Percentiles rank a stretch among this genome's conserved stretches.
phyloP scores from a whole-genome alignment of 1,140 invertebrate genomes.

The Drosophila setifemur region DNA sequence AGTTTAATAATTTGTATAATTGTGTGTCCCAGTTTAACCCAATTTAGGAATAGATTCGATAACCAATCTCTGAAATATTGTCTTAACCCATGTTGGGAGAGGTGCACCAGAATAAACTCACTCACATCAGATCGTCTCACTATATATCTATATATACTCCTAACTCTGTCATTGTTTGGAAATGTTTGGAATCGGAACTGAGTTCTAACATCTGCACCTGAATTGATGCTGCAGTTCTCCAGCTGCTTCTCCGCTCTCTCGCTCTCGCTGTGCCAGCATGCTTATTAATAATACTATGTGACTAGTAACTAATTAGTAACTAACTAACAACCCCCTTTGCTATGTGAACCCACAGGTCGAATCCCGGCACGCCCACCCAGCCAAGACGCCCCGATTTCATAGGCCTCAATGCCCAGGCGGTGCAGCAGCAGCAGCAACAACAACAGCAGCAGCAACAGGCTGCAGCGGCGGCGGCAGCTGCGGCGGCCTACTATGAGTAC shows the following conservation, averaged over 20 bases:
- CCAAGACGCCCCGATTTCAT: conserved; percentile 93
- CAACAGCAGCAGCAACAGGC: conserved; percentile 58
- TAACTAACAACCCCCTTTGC: conserved; percentile 39
- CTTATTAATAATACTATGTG: not conserved
- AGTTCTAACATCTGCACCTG: conserved; percentile 12
- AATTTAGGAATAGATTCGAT: too few species aligned
- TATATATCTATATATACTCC: not conserved
- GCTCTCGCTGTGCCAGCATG: conserved; percentile 3
- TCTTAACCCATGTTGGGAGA: conserved; percentile 4
- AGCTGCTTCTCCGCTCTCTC: conserved; percentile 9
- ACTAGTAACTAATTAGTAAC: not conserved
- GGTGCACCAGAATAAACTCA: conserved; percentile 6
- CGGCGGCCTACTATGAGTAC: conserved; percentile 84
- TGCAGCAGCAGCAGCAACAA: conserved; percentile 42
- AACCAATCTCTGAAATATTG: not conserved
- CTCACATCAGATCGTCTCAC: not conserved
- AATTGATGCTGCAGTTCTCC: not conserved
- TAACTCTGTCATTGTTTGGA: conserved; percentile 1
- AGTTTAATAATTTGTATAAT: too few species aligned
- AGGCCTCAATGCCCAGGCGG: conserved; percentile 84
- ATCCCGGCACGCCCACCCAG: conserved; percentile 94
- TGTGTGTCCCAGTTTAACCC: too few species aligned
- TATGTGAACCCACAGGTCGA: conserved; percentile 86
- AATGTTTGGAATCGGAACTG: too few species aligned
- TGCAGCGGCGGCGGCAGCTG: conserved; percentile 80